Percentiles rank a stretch among this genome's conserved stretches.
Evolutionary conservation across 2,113 vertebrate species (phyloP).

Genomic region (Haemorhous mexicanus): DNA sequence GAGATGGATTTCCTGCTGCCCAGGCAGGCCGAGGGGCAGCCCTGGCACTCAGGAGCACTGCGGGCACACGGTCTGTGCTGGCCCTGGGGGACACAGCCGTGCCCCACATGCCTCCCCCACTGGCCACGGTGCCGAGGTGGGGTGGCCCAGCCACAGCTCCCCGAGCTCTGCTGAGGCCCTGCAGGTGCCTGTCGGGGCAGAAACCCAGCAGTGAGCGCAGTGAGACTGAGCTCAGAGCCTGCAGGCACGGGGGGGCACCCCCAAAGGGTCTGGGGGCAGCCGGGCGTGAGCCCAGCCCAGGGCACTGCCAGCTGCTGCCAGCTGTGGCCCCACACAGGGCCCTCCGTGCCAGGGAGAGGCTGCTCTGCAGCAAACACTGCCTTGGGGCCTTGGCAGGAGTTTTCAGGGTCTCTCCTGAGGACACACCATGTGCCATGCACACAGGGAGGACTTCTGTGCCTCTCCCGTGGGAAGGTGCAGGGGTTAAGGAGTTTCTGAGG

Average conservation of each 20-base stretch:
- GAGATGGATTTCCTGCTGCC: background rate
- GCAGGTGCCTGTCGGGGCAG: background rate
- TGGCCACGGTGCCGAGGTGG: background rate
- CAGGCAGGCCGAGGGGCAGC: background rate
- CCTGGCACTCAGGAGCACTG: background rate
- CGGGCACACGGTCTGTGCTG: background rate
- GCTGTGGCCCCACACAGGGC: background rate
- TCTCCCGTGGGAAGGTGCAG: background rate
- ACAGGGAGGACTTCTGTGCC: background rate
- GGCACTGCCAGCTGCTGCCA: background rate
- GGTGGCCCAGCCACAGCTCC: background rate
- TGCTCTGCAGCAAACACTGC: background rate
- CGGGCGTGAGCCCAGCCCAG: rapidly evolving
- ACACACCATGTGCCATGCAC: background rate
- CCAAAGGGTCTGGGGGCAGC: background rate
- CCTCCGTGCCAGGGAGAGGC: background rate
- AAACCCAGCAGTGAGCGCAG: rapidly evolving
- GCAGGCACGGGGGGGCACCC: background rate
- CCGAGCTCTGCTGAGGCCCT: background rate
- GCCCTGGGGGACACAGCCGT: background rate
- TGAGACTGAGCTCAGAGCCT: background rate
- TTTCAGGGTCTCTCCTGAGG: background rate
- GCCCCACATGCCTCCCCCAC: background rate
- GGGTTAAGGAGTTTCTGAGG: background rate
- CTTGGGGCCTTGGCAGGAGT: background rate